These are phyloP conservation scores for Drosophila trapezifrons DNA, from an alignment of 1,140 invertebrate genomes.

Conservation along the genomic window DNA sequence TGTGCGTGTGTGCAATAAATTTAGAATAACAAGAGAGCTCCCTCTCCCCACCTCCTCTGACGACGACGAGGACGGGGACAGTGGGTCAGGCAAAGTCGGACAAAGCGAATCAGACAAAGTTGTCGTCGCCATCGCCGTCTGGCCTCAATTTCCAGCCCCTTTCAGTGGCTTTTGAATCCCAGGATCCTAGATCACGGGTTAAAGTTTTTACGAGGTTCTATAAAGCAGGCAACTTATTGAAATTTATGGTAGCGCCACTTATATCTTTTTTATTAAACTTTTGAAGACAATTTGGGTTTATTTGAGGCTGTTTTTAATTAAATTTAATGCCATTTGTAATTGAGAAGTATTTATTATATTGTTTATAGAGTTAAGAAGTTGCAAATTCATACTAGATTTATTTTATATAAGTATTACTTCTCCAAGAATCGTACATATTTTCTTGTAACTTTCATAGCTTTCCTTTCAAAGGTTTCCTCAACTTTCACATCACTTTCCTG, in stretches of 20 bases:
- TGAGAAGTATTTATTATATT: not conserved
- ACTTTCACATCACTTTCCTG: not conserved
- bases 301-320: not conserved
- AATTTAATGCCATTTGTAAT: not conserved
- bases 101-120: constrained; percentile 24
- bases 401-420: too few relatives aligned
- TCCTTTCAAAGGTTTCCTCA: too few relatives aligned
- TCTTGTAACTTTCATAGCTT: too few relatives aligned
- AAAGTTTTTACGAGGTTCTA: constrained; percentile 26
- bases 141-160: constrained; percentile 24
- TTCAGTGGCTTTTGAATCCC: not conserved
- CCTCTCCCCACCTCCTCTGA: not conserved
- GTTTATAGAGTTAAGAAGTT: too few relatives aligned
- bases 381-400: too few relatives aligned
- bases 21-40: constrained; percentile 20
- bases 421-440: too few relatives aligned
- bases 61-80: not conserved
- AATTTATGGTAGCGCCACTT: constrained; percentile 28
- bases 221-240: constrained; percentile 53
- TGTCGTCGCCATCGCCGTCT: constrained; percentile 16
- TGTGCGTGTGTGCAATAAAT: constrained; percentile 33
- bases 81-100: constrained; percentile 39
- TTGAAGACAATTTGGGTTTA: not conserved
- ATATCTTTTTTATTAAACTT: not conserved
- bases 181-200: constrained; percentile 21